Base-by-base conservation (phyloP, 2,888 invertebrate genomes). In the Artemia sinica region DNA sequence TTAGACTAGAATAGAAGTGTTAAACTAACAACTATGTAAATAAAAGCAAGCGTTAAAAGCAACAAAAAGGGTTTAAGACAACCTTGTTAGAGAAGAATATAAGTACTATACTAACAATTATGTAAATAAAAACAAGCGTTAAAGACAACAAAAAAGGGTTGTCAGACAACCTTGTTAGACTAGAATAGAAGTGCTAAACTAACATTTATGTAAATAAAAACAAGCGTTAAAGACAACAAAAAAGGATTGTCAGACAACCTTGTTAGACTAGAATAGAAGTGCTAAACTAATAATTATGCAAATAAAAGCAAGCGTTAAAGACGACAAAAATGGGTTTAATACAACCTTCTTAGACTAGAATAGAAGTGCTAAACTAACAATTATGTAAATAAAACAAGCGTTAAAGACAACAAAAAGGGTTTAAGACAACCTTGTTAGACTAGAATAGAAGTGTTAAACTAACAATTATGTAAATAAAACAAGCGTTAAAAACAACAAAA, bases 341-440 rank as follows among this genome's bases (percentile, higher is more conserved):
- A 6, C 41, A 41, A 41, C 41, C 6, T 41, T 41, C 1, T 41
- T 41, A 51, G 49, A 66, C 28, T 58, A 52, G 50, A 67, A 67
- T 70, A 68, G 14, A 18, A 71, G 72, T 75, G 72, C 67, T 75
- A 74, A 74, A 73, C n/a, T n/a, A n/a, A n/a, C n/a, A n/a, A n/a
- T 41, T 18, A 50, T 18, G 28, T 48, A 67, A 28, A 65, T 51
- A 66, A 49, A 67, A 68, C 49, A 52, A 49, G 13, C 12, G 10
- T 41, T 63, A 66, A 14, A 65, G 50, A 41, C n/a, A 69, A 71
- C 67, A 41, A 41, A 41, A 41, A 41, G 41, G 41, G 3, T 41
- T 41, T 0, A 1, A 18, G 41, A 6, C 41, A 41, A 41, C 41
- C 6, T 41, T 41, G 41, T 41, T 41, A 51, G 49, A 66, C 28